Conservation (phyloP, 2,888 invertebrate genomes). For the Hoplodrina blanda region DNA sequence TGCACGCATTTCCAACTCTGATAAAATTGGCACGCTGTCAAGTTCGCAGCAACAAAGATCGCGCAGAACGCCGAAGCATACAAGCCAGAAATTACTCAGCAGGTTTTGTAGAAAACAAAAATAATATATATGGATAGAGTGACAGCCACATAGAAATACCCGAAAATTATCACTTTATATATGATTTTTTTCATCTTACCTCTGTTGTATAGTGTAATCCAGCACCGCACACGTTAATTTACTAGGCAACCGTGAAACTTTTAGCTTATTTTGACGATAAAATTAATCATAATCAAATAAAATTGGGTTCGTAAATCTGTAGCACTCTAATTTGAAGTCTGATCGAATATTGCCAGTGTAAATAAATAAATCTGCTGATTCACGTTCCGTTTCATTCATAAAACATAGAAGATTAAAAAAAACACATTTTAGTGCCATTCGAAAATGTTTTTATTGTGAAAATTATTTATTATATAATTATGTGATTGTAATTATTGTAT, state of each 20-base stretch:
- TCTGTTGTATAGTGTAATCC: slow-evolving; percentile 38
- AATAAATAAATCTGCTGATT: slow-evolving; percentile 32
- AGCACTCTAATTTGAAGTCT: slow-evolving; percentile 65
- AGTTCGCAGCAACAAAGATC: slow-evolving; percentile 53
- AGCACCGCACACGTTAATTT: slow-evolving; percentile 43
- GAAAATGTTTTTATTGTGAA: too few relatives aligned
- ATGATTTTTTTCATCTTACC: slow-evolving; percentile 51
- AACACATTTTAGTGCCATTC: neutral
- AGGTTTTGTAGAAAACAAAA: slow-evolving; percentile 71
- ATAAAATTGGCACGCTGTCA: slow-evolving; percentile 65
- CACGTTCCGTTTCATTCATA: slow-evolving; percentile 44
- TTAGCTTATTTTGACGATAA: slow-evolving; percentile 59
- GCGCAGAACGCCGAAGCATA: slow-evolving; percentile 31
- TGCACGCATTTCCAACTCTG: slow-evolving; percentile 29
- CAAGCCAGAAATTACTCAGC: slow-evolving; percentile 75
- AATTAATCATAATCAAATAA: slow-evolving; percentile 66
- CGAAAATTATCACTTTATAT: slow-evolving; percentile 14
- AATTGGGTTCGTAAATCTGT: slow-evolving; percentile 53
- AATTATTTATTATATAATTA: too few relatives aligned
- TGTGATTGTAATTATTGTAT: too few relatives aligned
- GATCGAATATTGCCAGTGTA: slow-evolving; percentile 43
- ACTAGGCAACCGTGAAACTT: slow-evolving; percentile 43
- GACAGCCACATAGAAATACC: slow-evolving; percentile 51
- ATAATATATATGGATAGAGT: slow-evolving; percentile 62
- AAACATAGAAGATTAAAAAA: neutral